These are phyloP conservation scores for Naso thynnoides DNA, from an alignment of 2,797 vertebrate species.

Conservation along the genomic window DNA sequence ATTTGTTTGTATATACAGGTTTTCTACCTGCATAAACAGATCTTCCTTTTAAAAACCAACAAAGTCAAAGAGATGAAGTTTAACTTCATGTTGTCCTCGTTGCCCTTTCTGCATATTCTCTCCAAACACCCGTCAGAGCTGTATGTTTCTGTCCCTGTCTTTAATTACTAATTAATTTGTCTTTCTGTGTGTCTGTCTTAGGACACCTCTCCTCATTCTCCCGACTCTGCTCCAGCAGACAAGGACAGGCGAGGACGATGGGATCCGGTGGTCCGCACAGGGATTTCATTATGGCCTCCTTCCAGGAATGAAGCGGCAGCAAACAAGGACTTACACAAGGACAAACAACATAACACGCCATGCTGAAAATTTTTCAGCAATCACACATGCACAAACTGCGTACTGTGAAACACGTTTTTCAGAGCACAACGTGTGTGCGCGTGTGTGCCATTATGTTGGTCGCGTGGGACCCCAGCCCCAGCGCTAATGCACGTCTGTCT, in stretches of 20 bases:
- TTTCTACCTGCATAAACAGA: neutral
- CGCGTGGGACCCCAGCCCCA: conserved; percentile 48
- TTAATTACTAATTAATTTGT: conserved; percentile 58
- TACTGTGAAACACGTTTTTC: conserved; percentile 21
- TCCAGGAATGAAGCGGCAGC: conserved; percentile 56
- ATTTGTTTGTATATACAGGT: neutral
- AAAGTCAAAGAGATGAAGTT: neutral
- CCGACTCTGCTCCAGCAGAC: conserved; percentile 35
- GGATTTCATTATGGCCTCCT: conserved; percentile 66
- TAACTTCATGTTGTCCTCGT: conserved; percentile 1
- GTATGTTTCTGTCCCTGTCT: conserved; percentile 22
- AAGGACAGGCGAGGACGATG: conserved; percentile 56
- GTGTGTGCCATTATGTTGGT: conserved; percentile 24
- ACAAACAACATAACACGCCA: conserved; percentile 46
- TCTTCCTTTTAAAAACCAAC: too few relatives aligned
- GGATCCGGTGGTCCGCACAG: conserved; percentile 49
- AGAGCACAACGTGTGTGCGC: neutral
- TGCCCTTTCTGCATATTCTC: conserved; percentile 20
- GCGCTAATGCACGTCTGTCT: conserved; percentile 77
- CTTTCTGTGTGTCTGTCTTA: conserved; percentile 30
- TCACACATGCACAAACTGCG: conserved; percentile 24
- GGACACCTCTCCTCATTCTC: conserved; percentile 45
- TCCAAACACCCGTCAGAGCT: conserved; percentile 17
- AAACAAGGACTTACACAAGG: conserved; percentile 60
- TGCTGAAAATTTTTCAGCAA: conserved; percentile 47